Base-by-base conservation (phyloP, 2,888 invertebrate species). In the Apodemia mormo region DNA sequence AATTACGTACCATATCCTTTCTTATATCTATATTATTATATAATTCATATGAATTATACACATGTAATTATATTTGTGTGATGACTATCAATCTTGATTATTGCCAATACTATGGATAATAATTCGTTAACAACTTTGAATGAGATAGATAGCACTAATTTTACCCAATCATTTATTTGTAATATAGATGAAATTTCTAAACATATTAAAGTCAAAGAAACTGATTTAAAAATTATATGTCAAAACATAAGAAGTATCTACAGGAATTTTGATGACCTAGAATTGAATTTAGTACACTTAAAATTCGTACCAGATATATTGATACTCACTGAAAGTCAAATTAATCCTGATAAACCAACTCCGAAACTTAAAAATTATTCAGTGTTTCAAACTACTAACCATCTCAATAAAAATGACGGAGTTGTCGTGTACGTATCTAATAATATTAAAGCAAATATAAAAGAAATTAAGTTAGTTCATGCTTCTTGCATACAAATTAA, bases 401-500 rank as follows among this genome's bases (percentile, higher is more conserved):
- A 61, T 30, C 12, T 68, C 8, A 68, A 68, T 68, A 56, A 58
- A 43, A 29, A 45, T 58, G 54, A 54, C 6, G 54, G 54, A 54
- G 54, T 54, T 22, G 22, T 54, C n/a, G 54, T 22, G 22, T 54
- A 54, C n/a, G 22, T 54, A 7, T 54, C 22, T n/a, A 54, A 54
- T n/a, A 54, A 54, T 54, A 54, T 54, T 22, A 54, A 54, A 54
- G 54, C 22, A 54, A 54, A 54, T n/a, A n/a, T 54, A 30, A 66
- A 54, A 61, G 71, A 72, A 71, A 56, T 74, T 2, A 71, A 68
- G 14, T 58, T 72, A 65, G 29, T 7, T 37, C 65, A 71, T 37
- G 70, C 73, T 0, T 71, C 72, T 7, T 71, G 73, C 22, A 14
- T 73, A 45, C 66, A 73, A 29, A 8, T 72, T 22, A 12, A 68